These are phyloP conservation scores for Pyrrhopygopsis socrates DNA, from an alignment of 2,888 invertebrate genomes.

Conservation along the genomic window DNA sequence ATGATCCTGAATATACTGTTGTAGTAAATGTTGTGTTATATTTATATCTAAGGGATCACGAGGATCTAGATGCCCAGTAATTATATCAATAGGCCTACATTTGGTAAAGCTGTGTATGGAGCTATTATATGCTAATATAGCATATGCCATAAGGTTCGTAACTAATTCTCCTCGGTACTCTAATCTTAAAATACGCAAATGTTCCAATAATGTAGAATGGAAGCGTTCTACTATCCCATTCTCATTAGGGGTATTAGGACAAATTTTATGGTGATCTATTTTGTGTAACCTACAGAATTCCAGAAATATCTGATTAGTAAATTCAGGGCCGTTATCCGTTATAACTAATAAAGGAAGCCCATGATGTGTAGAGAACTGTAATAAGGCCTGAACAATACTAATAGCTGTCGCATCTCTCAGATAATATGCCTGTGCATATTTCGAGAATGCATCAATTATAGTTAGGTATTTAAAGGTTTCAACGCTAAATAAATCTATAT, in stretches of 20 bases:
- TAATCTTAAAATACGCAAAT: constrained; percentile 68
- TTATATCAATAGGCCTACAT: constrained; percentile 41
- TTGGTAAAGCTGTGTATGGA: constrained; percentile 81
- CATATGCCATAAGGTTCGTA: constrained; percentile 30
- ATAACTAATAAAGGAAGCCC: constrained; percentile 61
- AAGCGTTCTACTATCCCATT: constrained; percentile 35
- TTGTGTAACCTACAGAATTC: constrained; percentile 48
- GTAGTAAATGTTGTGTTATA: not conserved
- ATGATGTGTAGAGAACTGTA: constrained; percentile 45
- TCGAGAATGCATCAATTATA: constrained; percentile 46
- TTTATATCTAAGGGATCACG: constrained; percentile 28
- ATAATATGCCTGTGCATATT: constrained; percentile 76
- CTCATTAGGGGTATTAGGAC: constrained; percentile 61
- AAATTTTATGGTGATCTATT: constrained; percentile 31
- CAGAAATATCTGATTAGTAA: constrained; percentile 65
- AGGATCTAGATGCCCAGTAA: constrained; percentile 28
- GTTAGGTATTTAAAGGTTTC: constrained; percentile 80
- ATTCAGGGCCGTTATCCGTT: constrained; percentile 70
- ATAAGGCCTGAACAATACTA: constrained; percentile 67
- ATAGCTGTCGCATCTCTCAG: constrained; percentile 69
- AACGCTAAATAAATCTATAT: constrained; percentile 75
- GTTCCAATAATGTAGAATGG: constrained; percentile 62
- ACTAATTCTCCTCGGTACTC: constrained; percentile 49
- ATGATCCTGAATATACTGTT: constrained; percentile 77
- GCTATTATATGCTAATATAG: constrained; percentile 44